Percentiles rank a stretch among this genome's conserved stretches.
Evolutionary conservation across 2,113 vertebrate species (phyloP).

Genomic region (Nicator chloris): DNA sequence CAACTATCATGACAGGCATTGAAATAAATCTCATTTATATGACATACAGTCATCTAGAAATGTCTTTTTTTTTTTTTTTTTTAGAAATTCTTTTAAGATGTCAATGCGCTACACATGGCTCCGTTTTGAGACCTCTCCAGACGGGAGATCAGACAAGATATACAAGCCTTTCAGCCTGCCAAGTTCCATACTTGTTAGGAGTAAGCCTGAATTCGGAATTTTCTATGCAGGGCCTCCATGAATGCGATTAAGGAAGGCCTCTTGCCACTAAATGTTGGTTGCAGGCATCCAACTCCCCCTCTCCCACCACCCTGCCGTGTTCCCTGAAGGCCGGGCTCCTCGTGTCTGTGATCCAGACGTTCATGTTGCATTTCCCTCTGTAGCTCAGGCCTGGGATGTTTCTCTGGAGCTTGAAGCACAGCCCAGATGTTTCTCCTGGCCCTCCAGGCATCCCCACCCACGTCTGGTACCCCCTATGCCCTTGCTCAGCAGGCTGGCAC

Average conservation of each 20-base stretch:
- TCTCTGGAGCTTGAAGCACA: not conserved
- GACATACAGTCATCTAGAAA: slow-evolving; percentile 6
- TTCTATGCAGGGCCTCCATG: not conserved
- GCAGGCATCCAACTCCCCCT: not conserved
- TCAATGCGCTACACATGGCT: slow-evolving; percentile 1
- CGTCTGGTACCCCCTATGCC: no score
- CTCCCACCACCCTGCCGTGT: not conserved
- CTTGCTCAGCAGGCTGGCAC: not conserved
- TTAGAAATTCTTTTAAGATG: not conserved
- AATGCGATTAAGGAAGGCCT: not conserved
- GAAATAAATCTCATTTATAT: slow-evolving; percentile 45
- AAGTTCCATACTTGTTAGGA: slow-evolving; percentile 9
- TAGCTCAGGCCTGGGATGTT: not conserved
- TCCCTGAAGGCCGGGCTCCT: not conserved
- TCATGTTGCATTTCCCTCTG: rapidly evolving
- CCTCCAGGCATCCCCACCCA: not conserved
- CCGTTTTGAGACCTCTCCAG: slow-evolving; percentile 25
- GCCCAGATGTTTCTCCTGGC: not conserved
- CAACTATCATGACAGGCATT: slow-evolving; percentile 32
- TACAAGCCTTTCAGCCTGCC: slow-evolving; percentile 33
- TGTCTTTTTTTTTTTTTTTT: not conserved
- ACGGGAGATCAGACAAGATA: slow-evolving; percentile 42
- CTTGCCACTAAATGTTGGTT: not conserved
- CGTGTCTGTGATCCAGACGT: not conserved
- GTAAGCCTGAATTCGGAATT: not conserved